Evolutionary conservation across 2,797 vertebrate genomes (phyloP).

Genomic region (Gambelia wislizenii): DNA sequence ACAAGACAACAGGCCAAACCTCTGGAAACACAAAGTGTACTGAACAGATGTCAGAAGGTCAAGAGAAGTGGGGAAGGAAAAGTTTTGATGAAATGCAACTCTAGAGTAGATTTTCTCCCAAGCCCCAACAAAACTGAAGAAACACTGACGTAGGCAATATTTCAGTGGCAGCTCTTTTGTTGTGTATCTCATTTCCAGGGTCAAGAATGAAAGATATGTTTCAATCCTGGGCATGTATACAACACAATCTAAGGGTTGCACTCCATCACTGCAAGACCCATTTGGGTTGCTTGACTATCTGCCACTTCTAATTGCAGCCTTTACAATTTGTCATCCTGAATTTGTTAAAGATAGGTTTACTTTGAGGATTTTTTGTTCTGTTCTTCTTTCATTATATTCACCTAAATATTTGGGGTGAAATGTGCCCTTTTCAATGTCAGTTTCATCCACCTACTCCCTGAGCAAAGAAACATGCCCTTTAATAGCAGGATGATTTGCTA

Average conservation of each 20-base stretch:
- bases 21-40: no score
- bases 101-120: not conserved
- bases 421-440: conserved; percentile 22
- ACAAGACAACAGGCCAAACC: no score
- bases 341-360: not conserved
- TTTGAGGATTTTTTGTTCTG: not conserved
- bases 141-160: not conserved
- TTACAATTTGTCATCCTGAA: not conserved
- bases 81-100: not conserved
- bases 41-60: no score
- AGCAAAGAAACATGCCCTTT: conserved; percentile 29
- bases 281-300: not conserved
- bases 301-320: not conserved
- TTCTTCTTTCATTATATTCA: not conserved
- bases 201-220: not conserved
- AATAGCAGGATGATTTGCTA: conserved; percentile 51
- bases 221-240: not conserved
- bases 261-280: not conserved
- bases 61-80: not conserved
- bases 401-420: conserved; percentile 7
- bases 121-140: not conserved
- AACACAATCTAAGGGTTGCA: not conserved
- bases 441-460: conserved; percentile 26
- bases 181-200: not conserved
- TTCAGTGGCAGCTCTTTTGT: not conserved